Conservation (phyloP, 1,140 invertebrate genomes). For the Tetramorium simillimum region DNA sequence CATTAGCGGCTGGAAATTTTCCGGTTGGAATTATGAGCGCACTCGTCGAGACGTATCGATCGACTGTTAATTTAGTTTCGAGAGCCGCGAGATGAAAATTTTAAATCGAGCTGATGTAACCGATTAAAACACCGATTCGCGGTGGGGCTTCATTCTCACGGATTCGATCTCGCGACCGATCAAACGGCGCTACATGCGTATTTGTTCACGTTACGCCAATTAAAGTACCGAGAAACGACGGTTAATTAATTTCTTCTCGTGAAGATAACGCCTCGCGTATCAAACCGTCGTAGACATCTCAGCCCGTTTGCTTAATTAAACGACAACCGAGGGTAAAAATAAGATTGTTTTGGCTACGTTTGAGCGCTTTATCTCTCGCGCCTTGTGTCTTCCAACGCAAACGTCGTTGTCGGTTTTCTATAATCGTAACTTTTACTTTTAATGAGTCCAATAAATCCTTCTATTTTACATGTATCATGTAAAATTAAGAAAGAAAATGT, state of each 20-base stretch:
- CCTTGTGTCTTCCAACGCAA: neutral
- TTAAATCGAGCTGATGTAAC: neutral
- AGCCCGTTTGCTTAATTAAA: constrained; percentile 44
- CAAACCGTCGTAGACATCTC: neutral
- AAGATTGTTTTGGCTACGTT: constrained; percentile 41
- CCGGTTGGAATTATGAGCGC: constrained; percentile 29
- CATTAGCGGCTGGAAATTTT: constrained; percentile 31
- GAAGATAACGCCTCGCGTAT: constrained; percentile 22
- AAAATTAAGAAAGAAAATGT: neutral
- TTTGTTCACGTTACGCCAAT: constrained; percentile 8
- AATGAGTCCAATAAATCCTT: neutral
- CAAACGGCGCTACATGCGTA: neutral
- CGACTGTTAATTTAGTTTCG: constrained; percentile 23
- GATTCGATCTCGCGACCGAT: neutral
- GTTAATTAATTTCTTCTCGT: constrained; percentile 35
- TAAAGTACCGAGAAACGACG: constrained; percentile 2
- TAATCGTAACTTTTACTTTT: neutral
- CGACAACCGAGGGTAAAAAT: constrained; percentile 27
- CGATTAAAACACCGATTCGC: constrained; percentile 34
- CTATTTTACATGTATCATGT: neutral
- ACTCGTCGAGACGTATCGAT: constrained; percentile 43
- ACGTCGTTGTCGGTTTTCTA: neutral
- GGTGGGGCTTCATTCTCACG: neutral
- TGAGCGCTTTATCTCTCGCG: constrained; percentile 37
- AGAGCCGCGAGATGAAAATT: constrained; percentile 33